Percentiles rank a stretch among this genome's conserved stretches.
Conservation (phyloP, 2,797 vertebrate genomes). For the Muraenolepis orangiensis region DNA sequence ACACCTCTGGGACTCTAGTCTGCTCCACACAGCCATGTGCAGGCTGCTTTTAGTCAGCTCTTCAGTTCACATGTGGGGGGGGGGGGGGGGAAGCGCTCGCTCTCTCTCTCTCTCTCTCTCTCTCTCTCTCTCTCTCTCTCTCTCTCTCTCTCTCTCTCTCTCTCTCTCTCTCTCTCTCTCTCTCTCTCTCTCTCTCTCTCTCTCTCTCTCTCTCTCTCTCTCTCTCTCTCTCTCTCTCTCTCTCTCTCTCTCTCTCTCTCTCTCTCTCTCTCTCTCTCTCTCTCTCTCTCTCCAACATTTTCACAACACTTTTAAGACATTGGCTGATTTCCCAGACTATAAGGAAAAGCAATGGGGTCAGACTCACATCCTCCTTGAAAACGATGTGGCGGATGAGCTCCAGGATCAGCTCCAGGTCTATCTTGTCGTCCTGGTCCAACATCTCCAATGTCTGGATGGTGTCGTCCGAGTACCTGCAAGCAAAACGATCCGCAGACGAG, state of each 20-base stretch:
- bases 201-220: too few relatives aligned
- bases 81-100: too few relatives aligned
- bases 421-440: constrained; percentile 88
- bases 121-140: too few relatives aligned
- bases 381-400: constrained; percentile 86
- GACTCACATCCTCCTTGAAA: constrained; percentile 64
- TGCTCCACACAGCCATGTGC: constrained; percentile 23
- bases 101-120: too few relatives aligned
- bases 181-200: too few relatives aligned
- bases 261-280: too few relatives aligned
- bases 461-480: constrained; percentile 82
- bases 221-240: too few relatives aligned
- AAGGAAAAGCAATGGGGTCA: not conserved
- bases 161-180: too few relatives aligned
- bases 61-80: not conserved
- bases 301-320: not conserved
- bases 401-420: constrained; percentile 88
- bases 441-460: constrained; percentile 82
- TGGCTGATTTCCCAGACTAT: not conserved
- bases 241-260: too few relatives aligned
- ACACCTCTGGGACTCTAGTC: constrained; percentile 34
- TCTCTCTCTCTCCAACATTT: not conserved
- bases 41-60: not conserved
- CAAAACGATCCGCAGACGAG: not conserved
- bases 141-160: too few relatives aligned